These are phyloP conservation scores for Haliclona indistincta DNA, from an alignment of 37 sponge, comb jelly and placozoan genomes.

Conservation along the genomic window DNA sequence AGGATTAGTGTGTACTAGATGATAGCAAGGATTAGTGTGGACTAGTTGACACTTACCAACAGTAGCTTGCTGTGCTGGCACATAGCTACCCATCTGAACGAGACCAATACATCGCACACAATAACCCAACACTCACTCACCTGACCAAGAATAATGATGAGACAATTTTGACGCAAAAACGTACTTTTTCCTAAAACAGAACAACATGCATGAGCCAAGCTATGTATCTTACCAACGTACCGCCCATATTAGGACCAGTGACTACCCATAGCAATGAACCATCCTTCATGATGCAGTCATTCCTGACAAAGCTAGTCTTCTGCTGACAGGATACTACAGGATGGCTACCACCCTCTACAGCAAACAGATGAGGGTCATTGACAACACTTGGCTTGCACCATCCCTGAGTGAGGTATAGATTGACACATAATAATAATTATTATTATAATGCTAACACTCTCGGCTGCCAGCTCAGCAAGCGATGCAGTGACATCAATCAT, in stretches of 20 bases:
- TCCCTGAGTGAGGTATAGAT: conserved; percentile 28
- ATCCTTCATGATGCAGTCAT: conserved; percentile 71
- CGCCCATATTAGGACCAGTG: conserved; percentile 95
- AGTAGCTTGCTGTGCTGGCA: conserved; percentile 71
- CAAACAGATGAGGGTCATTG: conserved; percentile 45
- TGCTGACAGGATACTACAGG: conserved; percentile 65
- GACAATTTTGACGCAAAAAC: conserved; percentile 87
- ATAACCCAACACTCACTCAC: conserved; percentile 21
- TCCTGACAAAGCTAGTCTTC: conserved; percentile 47
- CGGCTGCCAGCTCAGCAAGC: conserved; percentile 52
- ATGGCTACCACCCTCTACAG: conserved; percentile 59
- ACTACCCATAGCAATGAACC: conserved; percentile 78
- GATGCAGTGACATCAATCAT: conserved; percentile 61
- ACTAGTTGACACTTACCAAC: conserved; percentile 37
- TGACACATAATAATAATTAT: background rate
- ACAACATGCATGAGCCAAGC: background rate
- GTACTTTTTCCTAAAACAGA: conserved; percentile 79
- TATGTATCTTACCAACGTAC: conserved; percentile 21
- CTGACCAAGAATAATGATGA: conserved; percentile 77
- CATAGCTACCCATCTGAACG: conserved; percentile 84
- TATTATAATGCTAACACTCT: conserved; percentile 33
- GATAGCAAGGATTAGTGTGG: background rate
- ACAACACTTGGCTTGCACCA: conserved; percentile 60
- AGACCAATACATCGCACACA: background rate
- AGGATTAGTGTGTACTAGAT: background rate